Conservation (phyloP, 1,140 invertebrate genomes). For the Pinna nobilis region DNA sequence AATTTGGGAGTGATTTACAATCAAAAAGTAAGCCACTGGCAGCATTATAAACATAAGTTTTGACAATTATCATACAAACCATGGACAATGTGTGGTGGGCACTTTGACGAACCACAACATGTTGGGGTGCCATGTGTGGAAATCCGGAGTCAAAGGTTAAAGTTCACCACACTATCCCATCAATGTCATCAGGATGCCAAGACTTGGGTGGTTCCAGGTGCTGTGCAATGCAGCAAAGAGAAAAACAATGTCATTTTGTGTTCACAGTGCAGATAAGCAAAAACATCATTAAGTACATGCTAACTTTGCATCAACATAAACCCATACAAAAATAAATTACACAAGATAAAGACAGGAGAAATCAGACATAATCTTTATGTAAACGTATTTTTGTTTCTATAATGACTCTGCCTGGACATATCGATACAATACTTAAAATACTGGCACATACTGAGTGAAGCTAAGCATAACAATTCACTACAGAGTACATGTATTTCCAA, state of each 20-base stretch:
- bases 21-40: slow-evolving; percentile 19
- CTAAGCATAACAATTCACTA: too few species aligned
- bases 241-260: slow-evolving; percentile 41
- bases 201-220: slow-evolving; percentile 39
- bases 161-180: slow-evolving; percentile 31
- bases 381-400: too few species aligned
- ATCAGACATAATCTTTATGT: too few species aligned
- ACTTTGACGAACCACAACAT: slow-evolving; percentile 32
- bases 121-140: slow-evolving; percentile 31
- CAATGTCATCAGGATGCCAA: slow-evolving; percentile 31
- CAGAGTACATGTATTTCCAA: too few species aligned
- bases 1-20: too few species aligned
- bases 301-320: too few species aligned
- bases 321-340: too few species aligned
- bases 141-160: slow-evolving; percentile 9
- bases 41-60: background rate
- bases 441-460: too few species aligned
- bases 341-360: too few species aligned
- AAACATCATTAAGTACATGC: too few species aligned
- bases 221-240: slow-evolving; percentile 52
- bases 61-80: slow-evolving; percentile 49
- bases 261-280: background rate
- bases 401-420: too few species aligned
- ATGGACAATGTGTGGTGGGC: slow-evolving; percentile 27
- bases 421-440: too few species aligned